Base-by-base conservation (phyloP, 1,140 invertebrate species). In the Drosophila auraria region DNA sequence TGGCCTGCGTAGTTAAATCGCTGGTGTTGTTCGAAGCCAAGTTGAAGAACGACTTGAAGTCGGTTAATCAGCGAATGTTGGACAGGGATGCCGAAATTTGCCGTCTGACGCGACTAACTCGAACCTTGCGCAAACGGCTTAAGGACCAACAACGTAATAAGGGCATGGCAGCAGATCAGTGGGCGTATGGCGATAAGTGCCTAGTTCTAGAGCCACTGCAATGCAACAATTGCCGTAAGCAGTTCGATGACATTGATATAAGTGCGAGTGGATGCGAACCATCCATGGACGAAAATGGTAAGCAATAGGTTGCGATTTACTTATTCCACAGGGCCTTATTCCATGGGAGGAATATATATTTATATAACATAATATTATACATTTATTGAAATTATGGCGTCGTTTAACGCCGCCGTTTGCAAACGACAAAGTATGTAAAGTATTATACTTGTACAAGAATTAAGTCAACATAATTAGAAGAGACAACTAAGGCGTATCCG, bases 61-160 rank as follows among this genome's bases (percentile, higher is more conserved):
- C 94, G 20, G 96, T 96, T 33, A 94, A 94, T 42, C 94, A 94
- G 66, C 93, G 95, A 60, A 91, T 96, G 3, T 93, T 93, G 44
- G 95, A 96, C 66, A 95, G 95, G 77, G 96, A 96, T 86, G 94
- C 93, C 25, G 94, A 96, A 33, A 96, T 96, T 20, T 94, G 94
- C 54, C 83, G 92, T 5, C 76, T 93, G 27, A 42, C 87, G 40
- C 75, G 82, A 5, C 82, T 87, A 33, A 92, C 92, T 66, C 78
- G 78, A 56, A 75, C 83, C 3, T 60, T 93, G n/a, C 80, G 90
- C 51, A 91, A 90, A 27, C 84, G 82, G 7, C 58, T 91, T 42
- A 61, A 53, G 5, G 71, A 78, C 40, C 66, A 83, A 25, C 76
- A 87, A n/a, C 61, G 69, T 3, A 80, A 89, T 54, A 77, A 92